Base-by-base conservation (phyloP, 2,797 vertebrate species). In the Mionectes olivaceus region DNA sequence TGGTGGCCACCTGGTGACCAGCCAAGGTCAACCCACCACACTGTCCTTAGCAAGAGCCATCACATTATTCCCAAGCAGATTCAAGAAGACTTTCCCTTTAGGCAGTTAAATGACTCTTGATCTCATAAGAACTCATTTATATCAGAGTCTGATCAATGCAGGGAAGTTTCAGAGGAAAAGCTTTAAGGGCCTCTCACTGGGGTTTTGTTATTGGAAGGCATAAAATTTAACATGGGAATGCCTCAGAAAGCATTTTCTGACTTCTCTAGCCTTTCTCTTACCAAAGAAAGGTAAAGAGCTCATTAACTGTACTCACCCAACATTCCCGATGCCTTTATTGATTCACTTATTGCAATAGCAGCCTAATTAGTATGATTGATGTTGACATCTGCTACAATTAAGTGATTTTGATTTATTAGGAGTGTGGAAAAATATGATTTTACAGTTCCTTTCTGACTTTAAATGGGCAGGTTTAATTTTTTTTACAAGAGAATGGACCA, bases 321-420 rank as follows among this genome's bases (percentile, higher is more conserved):
- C 43, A 79, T 65, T 82, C 71, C 27, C 61, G 73, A 53, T 23
- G 18, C 16, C 24, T 49, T 90, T 85, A 87, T 91, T 77, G 73
- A 83, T 86, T 77, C 56, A 70, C 43, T 56, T 82, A 65, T 47
- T 86, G 39, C 47, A 73, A 33, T 10, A 57, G 50, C 63, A 85
- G 25, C 30, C 41, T 52, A 76, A 83, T 83, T 88, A 88, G 59
- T 49, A 69, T 85, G 83, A 94, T 57, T 83, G 80, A 93, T 85
- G 22, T 16, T 83, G 60, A 68, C 37, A 70, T 44, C 21, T 83
- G 35, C 47, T 79, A 77, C 32, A 50, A 47, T 60, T 25, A 79
- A 82, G 14, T 47, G 19, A 28, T 86, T 74, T 39, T 74, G 33
- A 81, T 73, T 74, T 56, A 56, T 92, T 65, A 55, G 7, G 8